Conservation (phyloP, 2,888 invertebrate species). For the Amiota minor region DNA sequence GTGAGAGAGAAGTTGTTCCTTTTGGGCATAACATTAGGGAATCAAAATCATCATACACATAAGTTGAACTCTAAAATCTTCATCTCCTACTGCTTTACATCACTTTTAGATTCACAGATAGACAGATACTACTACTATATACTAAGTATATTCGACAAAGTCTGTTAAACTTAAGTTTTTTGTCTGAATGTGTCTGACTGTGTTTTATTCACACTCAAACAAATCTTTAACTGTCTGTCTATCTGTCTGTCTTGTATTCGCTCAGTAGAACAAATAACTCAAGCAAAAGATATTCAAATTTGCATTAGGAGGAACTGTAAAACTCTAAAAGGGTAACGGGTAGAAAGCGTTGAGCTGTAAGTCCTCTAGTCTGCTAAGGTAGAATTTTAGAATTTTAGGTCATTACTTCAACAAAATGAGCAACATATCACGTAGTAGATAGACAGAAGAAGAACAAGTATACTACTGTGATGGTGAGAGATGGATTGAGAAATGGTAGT, state of each 20-base stretch:
- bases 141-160: too few species aligned
- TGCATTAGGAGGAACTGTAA: too few species aligned
- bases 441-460: neutral
- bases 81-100: too few species aligned
- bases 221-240: conserved; percentile 1
- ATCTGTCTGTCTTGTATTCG: neutral
- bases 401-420: conserved; percentile 19
- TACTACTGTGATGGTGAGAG: too few species aligned
- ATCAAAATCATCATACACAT: neutral
- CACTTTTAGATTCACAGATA: too few species aligned
- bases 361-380: neutral
- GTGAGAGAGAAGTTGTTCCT: neutral
- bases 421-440: neutral
- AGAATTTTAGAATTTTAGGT: conserved; percentile 19
- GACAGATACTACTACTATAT: too few species aligned
- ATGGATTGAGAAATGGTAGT: too few species aligned
- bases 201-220: neutral
- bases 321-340: too few species aligned
- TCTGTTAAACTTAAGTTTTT: too few species aligned
- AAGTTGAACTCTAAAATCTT: neutral
- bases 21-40: neutral
- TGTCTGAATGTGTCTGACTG: neutral
- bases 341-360: neutral
- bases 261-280: too few species aligned
- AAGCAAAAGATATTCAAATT: too few species aligned